Evolutionary conservation across 2,888 invertebrate species (phyloP).

Genomic region (Oxytorus armatus): DNA sequence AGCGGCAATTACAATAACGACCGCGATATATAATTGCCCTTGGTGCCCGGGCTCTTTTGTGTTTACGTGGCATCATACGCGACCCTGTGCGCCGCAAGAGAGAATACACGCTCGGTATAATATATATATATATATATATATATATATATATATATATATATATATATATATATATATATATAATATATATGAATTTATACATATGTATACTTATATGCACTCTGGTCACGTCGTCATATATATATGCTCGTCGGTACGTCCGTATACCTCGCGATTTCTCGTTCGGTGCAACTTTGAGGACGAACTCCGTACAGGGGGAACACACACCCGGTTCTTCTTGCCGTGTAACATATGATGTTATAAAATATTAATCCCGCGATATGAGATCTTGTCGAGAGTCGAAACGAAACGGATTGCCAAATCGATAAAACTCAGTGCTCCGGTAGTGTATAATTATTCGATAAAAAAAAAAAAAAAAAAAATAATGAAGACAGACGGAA

Average conservation of each 20-base stretch:
- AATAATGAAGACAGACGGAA: no score
- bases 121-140: background rate
- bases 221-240: conserved; percentile 63
- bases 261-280: conserved; percentile 52
- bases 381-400: conserved; percentile 4
- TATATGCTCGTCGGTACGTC: conserved; percentile 58
- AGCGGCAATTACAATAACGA: conserved; percentile 68
- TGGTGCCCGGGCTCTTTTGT: conserved; percentile 61
- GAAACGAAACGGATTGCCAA: conserved; percentile 20
- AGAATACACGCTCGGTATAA: conserved; percentile 1
- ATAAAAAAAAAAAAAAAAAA: conserved; percentile 1
- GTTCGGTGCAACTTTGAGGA: conserved; percentile 57
- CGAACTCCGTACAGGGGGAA: conserved; percentile 45
- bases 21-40: conserved; percentile 67
- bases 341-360: conserved; percentile 1
- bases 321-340: conserved; percentile 37
- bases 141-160: background rate
- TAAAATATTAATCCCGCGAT: conserved; percentile 26
- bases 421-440: background rate
- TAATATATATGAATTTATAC: background rate
- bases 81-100: conserved; percentile 28
- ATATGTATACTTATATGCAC: conserved; percentile 54
- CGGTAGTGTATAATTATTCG: background rate
- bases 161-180: background rate
- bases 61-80: conserved; percentile 45